A percentile compares a stretch with the other conserved stretches of the same genome.
phyloP scores from a whole-genome alignment of 2,888 invertebrate genomes.

The Peribatodes rhomboidaria region DNA sequence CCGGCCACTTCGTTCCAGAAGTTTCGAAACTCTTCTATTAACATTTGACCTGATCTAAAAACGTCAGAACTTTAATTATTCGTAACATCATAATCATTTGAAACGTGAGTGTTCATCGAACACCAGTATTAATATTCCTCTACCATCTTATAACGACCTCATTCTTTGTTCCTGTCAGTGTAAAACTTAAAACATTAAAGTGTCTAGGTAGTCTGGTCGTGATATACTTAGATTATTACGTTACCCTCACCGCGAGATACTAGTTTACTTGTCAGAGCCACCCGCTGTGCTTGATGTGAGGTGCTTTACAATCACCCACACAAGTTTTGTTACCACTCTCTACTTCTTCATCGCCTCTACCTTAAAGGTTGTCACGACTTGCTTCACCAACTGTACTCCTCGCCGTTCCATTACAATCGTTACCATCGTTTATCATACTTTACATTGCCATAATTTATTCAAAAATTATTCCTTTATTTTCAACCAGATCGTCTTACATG shows the following conservation, averaged over 20 bases:
- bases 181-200: constrained; percentile 49
- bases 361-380: constrained; percentile 50
- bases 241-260: constrained; percentile 78
- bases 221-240: constrained; percentile 79
- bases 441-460: constrained; percentile 85
- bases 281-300: constrained; percentile 84
- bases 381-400: constrained; percentile 67
- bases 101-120: constrained; percentile 81
- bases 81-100: constrained; percentile 82
- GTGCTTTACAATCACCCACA: constrained; percentile 70
- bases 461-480: constrained; percentile 78
- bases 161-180: constrained; percentile 46
- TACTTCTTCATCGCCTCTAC: constrained; percentile 53
- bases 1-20: constrained; percentile 17
- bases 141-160: constrained; percentile 62
- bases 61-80: constrained; percentile 82
- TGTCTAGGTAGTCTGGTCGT: constrained; percentile 72
- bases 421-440: constrained; percentile 85
- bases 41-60: constrained; percentile 68
- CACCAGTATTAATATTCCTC: constrained; percentile 67
- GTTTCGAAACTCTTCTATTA: constrained; percentile 45
- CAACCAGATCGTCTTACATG: constrained; percentile 76
- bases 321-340: constrained; percentile 61
- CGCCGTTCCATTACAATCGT: constrained; percentile 81
- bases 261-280: constrained; percentile 80